phyloP scores from a whole-genome alignment of 2,797 vertebrate genomes.

The Lagorchestes hirsutus region DNA sequence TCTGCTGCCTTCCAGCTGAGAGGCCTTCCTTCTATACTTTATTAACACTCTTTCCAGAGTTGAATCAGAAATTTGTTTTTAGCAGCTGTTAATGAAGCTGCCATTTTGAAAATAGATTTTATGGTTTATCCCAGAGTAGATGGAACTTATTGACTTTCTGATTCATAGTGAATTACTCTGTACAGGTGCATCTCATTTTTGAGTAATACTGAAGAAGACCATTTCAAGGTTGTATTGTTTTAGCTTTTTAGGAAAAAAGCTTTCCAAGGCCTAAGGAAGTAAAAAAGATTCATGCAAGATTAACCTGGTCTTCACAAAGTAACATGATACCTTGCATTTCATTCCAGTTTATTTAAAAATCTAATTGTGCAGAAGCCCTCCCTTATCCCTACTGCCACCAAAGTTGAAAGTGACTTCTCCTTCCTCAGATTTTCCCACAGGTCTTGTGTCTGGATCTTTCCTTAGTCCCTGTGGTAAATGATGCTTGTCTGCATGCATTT shows the following conservation, averaged over 20 bases:
- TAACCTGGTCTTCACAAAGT: neutral
- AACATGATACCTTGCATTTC: neutral
- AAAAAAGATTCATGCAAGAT: neutral
- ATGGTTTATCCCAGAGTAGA: neutral
- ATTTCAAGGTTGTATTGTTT: neutral
- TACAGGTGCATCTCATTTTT: neutral
- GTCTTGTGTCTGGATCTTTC: neutral
- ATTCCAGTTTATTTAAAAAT: neutral
- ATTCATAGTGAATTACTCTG: neutral
- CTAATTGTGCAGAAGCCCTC: neutral
- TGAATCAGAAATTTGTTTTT: neutral
- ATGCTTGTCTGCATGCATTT: neutral
- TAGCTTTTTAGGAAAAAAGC: neutral
- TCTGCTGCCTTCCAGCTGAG: neutral
- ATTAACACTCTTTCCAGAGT: neutral
- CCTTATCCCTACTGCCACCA: neutral
- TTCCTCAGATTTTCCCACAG: neutral
- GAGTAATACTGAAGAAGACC: neutral
- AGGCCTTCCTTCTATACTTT: neutral
- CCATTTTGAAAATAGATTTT: neutral
- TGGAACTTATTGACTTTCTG: neutral
- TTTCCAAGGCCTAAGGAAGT: neutral
- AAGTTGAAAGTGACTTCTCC: neutral
- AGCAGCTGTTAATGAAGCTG: neutral
- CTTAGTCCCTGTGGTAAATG: neutral